Base-by-base conservation (phyloP, 2,113 vertebrate genomes). In the Willisornis vidua region DNA sequence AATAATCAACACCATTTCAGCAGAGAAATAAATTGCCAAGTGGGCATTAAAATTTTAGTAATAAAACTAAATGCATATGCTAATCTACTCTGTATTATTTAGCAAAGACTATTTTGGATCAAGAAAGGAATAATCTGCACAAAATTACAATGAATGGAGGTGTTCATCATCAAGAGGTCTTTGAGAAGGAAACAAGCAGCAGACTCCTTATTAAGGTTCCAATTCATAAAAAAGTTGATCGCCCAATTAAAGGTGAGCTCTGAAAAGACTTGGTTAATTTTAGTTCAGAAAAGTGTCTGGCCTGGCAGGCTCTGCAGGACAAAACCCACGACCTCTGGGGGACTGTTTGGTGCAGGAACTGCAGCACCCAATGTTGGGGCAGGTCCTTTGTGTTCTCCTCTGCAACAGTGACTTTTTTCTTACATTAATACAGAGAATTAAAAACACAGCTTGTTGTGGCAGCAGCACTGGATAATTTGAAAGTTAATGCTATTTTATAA, bases 111-210 rank as follows among this genome's bases (percentile, higher is more conserved):
- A 91, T 97, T 98, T 97, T 96, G 94, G 97, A 96, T 94, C 94
- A 94, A 89, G 97, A 96, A 97, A 96, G 88, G 97, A 98, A 97
- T 97, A 97, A 98, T 98, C 97, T 96, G 88, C 97, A 97, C 94
- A 91, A 97, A 98, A 98, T 98, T 97, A 98, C 95, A 97, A 97
- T 95, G 94, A 97, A 97, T 96, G 61, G 94, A 97, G 97, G 97
- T 97, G 97, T 96, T 98, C 96, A 97, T 98, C 97, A 98, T 98
- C 97, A 98, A 97, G 98, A 91, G 97, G 97, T 96, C 97, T 98
- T 98, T 98, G 97, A 98, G 97, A 94, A 97, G 85, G 90, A 87
- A 97, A 96, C 93, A 97, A 95, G 96, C 96, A 89, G 95, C 62
- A 62, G 96, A 82, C 90, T 97, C 96, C 96, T 63, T 96, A 96